A percentile compares a stretch with the other conserved stretches of the same genome.
These are phyloP conservation scores for Eulemur albifrons DNA, from an alignment of 2,797 vertebrate species.

Conservation along the genomic window DNA sequence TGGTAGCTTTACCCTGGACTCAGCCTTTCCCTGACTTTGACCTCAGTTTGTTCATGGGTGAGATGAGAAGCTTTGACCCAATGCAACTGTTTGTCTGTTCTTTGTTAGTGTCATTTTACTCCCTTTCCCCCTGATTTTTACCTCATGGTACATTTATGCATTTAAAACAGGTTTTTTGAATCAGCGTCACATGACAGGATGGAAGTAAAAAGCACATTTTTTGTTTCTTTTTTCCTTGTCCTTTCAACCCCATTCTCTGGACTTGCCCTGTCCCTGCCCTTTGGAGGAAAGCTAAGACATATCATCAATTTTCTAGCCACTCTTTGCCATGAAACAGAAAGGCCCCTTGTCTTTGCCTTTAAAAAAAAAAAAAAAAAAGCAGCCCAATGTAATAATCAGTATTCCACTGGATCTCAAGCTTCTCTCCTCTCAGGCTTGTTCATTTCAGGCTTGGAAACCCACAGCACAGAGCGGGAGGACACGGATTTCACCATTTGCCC, in stretches of 20 bases:
- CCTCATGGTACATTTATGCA: neutral
- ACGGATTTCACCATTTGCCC: neutral
- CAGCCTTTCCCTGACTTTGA: neutral
- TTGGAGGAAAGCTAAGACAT: neutral
- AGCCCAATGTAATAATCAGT: neutral
- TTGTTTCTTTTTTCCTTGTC: neutral
- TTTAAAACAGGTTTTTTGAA: neutral
- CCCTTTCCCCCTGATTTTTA: neutral
- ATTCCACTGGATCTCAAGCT: neutral
- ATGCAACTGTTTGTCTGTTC: no score
- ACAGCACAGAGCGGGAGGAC: neutral
- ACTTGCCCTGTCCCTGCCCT: neutral
- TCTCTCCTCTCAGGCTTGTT: neutral
- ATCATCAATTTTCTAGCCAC: neutral
- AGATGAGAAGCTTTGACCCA: neutral
- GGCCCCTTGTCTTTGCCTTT: neutral
- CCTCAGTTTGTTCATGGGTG: neutral
- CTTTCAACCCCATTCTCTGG: neutral
- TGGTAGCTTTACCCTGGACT: neutral
- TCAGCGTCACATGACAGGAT: neutral
- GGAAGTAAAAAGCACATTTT: neutral
- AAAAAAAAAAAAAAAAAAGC: neutral
- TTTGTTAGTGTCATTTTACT: fast-evolving
- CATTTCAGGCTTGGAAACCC: neutral
- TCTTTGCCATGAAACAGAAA: neutral